Base-by-base conservation (phyloP, 2,797 vertebrate genomes). In the Meda fulgida region DNA sequence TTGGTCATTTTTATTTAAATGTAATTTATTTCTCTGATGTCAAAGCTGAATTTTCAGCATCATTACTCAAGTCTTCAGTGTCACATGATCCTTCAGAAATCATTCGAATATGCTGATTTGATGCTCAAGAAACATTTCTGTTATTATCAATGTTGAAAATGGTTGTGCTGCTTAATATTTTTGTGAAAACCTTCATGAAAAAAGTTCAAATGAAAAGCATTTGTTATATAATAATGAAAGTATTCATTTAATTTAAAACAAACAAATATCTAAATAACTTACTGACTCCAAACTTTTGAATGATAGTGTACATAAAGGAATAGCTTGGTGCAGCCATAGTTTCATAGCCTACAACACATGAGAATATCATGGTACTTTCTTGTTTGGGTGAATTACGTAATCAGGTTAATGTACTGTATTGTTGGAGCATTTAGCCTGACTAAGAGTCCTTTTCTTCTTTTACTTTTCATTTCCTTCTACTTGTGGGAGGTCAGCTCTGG, bases 401-500 rank as follows among this genome's bases (percentile, higher is more conserved):
- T 65, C 2, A 31, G 38, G 38, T 65, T 65, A 18, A 78, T 60
- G 34, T 36, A 69, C 66, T 43, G 23, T 21, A 65, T 46, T 65
- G n/a, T 31, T 43, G 38, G 9, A 43, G n/a, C 18, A 65, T 73
- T 48, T 82, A 40, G 23, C 53, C 26, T 21, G 34, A 26, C 46
- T 26, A 43, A 71, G 51, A 38, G 2, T 3, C 31, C 14, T 55
- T 70, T 53, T 76, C 26, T 73, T 63, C 26, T 51, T 23, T 48
- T 48, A 46, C 71, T 26, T 51, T 67, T 58, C 29, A 3, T 75
- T 55, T 60, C 67, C 78, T 36, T 78, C 88, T 88, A 76, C 87
- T 90, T 89, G 87, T 84, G 82, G 72, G 83, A 90, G 90, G 91
- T 92, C 88, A 86, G 65, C 66, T 71, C 84, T 66, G 38, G 86